Conservation (phyloP, 2,888 invertebrate genomes). For the Andrena praecox region DNA sequence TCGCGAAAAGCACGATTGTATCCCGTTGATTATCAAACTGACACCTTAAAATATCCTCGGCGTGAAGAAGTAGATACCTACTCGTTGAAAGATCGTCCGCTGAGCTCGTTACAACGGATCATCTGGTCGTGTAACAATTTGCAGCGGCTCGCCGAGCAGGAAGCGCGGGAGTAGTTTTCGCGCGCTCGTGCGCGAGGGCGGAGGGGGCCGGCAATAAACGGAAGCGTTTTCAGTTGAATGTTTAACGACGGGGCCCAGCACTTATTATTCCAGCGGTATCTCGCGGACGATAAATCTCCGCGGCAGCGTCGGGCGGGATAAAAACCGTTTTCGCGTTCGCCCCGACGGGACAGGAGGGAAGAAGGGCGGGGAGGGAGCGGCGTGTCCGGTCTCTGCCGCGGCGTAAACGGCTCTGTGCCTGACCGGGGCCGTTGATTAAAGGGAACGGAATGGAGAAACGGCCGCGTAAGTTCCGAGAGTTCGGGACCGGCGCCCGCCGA, state of each 20-base stretch:
- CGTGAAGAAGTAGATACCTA: neutral
- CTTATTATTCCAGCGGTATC: conserved; percentile 50
- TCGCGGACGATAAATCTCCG: conserved; percentile 52
- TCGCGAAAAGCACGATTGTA: neutral
- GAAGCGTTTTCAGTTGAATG: conserved; percentile 39
- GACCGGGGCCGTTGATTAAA: conserved; percentile 59
- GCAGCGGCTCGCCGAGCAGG: conserved; percentile 6
- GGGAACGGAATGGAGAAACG: conserved; percentile 59
- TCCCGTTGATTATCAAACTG: neutral
- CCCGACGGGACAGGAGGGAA: conserved; percentile 44
- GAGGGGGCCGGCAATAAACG: conserved; percentile 25
- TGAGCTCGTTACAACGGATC: too few relatives aligned
- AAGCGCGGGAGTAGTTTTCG: conserved; percentile 17
- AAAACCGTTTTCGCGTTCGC: conserved; percentile 52
- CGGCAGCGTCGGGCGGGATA: conserved; percentile 18
- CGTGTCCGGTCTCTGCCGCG: conserved; percentile 23
- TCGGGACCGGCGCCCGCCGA: conserved; percentile 23
- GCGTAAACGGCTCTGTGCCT: conserved; percentile 54
- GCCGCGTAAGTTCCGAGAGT: conserved; percentile 53
- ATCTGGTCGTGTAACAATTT: conserved; percentile 14
- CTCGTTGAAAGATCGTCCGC: neutral
- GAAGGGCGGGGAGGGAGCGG: neutral
- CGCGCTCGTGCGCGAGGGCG: neutral
- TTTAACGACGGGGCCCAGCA: conserved; percentile 17
- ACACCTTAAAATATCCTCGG: neutral